Evolutionary conservation across 1,140 invertebrate genomes (phyloP), one percentile per base, ranked within the genome.

Genomic region (Drosophila malerkotliana): DNA sequence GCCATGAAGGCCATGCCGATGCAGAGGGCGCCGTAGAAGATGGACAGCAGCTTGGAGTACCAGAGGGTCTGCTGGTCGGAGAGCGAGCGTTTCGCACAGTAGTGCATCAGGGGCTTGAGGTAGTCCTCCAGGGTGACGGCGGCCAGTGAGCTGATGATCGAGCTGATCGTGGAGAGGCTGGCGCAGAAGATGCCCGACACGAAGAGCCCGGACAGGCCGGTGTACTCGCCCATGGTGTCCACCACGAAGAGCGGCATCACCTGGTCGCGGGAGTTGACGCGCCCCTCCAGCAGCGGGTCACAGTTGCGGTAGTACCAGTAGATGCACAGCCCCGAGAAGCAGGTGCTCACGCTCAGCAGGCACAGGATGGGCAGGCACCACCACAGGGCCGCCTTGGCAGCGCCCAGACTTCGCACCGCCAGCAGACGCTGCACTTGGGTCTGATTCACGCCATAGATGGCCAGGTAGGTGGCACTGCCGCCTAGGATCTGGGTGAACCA

Each of bases 81-180:
- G 78, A 79, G 59, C 68, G 64, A 69, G 39, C 71, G 78, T 14
- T 80, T 84, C 12, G 69, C 76, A 8, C 90, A 85, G 56, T 56
- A 66, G 48, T 47, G 63, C 45, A 92, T 82, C 18, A 93, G 28
- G 0, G 93, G 93, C 85, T 95, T 95, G 1, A 96, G 90, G 81
- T 97, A 97, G 92, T 98, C 97, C 91, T 97, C 96, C 73, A 97
- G 92, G 1, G 96, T 97, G 4, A 98, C 96, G 9, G 97, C 97
- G 1, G 97, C 94, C 61, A 98, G 91, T 6, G 96, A 97, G 91
- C 97, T 97, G 12, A 97, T 90, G 12, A 95, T 94, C 14, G 97
- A 96, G 1, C 96, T 97, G 26, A 98, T 94, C 1, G 97, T 96
- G 59, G 96, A 97, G 12, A 98, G 92, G n/a, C 96, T 95, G 28